Percentiles rank a stretch among this genome's conserved stretches.
Evolutionary conservation across 2,113 vertebrate genomes (phyloP).

Genomic region (Melanerpes aurifrons): DNA sequence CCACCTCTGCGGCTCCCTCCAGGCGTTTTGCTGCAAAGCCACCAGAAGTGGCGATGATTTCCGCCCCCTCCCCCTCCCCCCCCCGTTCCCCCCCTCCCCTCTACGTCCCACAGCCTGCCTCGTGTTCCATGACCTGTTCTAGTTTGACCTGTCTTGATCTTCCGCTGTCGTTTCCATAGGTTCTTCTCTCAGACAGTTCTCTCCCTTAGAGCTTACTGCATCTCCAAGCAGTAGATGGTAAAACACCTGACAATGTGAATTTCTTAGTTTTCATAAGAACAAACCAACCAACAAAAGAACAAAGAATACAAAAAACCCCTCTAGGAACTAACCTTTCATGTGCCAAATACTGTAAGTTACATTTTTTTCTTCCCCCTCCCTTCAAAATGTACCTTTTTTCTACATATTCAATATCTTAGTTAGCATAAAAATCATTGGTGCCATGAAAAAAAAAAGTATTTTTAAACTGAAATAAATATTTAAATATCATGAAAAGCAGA

Average conservation of each 20-base stretch:
- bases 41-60: conserved; percentile 8
- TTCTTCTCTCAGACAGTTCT: conserved; percentile 49
- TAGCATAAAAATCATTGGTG: conserved; percentile 83
- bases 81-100: no score
- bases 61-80: not conserved
- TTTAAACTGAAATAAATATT: conserved; percentile 86
- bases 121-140: conserved; percentile 47
- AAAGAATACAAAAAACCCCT: not conserved
- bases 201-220: conserved; percentile 51
- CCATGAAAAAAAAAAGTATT: conserved; percentile 79
- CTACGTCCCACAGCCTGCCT: not conserved
- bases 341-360: conserved; percentile 81
- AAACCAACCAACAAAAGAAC: not conserved
- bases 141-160: conserved; percentile 63
- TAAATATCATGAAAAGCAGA: conserved; percentile 71
- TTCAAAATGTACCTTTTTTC: conserved; percentile 82
- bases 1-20: conserved; percentile 37
- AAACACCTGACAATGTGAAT: conserved; percentile 82
- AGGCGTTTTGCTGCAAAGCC: not conserved
- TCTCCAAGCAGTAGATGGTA: conserved; percentile 71
- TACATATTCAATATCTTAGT: conserved; percentile 78
- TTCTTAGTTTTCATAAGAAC: conserved; percentile 76
- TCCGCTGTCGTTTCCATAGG: conserved; percentile 58
- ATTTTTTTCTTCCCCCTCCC: conserved; percentile 58
- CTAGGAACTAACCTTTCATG: conserved; percentile 77